Conservation (phyloP, 2,113 vertebrate genomes). For the Hydrochoerus hydrochaeris region DNA sequence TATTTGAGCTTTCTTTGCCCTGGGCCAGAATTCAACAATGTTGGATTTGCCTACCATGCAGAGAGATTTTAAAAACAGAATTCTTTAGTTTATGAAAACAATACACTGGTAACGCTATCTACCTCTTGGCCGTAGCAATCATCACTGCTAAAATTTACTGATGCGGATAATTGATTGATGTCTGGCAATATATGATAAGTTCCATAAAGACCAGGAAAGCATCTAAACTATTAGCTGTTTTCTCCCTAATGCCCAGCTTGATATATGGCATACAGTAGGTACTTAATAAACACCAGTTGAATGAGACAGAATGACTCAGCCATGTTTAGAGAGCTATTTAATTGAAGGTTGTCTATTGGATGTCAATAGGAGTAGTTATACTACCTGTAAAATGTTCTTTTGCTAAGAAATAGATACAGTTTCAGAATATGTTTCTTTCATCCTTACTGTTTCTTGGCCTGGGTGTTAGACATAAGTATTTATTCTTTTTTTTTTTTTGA, state of each 20-base stretch:
- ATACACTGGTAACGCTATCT: background rate
- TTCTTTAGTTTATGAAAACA: slow-evolving; percentile 50
- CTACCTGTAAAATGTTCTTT: background rate
- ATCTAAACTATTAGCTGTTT: background rate
- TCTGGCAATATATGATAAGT: background rate
- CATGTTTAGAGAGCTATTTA: background rate
- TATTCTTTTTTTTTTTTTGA: background rate
- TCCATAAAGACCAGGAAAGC: background rate
- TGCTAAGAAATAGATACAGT: background rate
- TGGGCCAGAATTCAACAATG: slow-evolving; percentile 33
- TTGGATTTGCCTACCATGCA: background rate
- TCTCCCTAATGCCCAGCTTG: background rate
- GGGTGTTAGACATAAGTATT: slow-evolving; percentile 9
- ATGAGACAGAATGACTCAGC: slow-evolving; percentile 2
- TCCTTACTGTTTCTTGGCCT: slow-evolving; percentile 5
- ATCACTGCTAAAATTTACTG: background rate
- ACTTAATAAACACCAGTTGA: slow-evolving; percentile 29
- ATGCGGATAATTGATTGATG: background rate
- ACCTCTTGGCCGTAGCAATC: slow-evolving; percentile 4
- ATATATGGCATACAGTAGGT: background rate
- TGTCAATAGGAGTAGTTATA: background rate
- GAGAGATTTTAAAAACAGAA: slow-evolving; percentile 25
- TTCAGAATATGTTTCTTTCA: background rate
- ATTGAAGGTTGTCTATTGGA: background rate
- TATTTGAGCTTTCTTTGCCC: slow-evolving; percentile 51